Evolutionary conservation across 2,797 vertebrate species (phyloP), one percentile per base, ranked within the genome.

Genomic region (Myotis myotis): DNA sequence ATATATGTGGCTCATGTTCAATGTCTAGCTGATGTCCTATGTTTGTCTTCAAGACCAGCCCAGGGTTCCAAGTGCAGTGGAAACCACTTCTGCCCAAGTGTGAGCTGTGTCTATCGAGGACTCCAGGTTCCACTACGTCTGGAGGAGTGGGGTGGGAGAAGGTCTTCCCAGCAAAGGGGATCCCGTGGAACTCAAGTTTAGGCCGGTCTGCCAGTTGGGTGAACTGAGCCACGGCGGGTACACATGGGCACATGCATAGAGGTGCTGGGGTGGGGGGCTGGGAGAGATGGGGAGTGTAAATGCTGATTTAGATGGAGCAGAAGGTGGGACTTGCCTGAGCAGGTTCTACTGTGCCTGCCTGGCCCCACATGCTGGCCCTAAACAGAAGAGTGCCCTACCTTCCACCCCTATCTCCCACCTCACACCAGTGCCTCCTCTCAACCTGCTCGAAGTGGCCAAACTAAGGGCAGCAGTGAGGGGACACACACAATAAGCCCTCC

Each of bases 41-140:
- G 15, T 87, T 87, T 83, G 64, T 71, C 70, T 92, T 72, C 0
- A 6, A 95, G 76, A 89, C 87, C 60, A 84, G 87, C 62, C 49
- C 57, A 22, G 30, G 20, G 8, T 76, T 19, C 80, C 11, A 5
- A 51, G 51, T 19, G 9, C 49, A 30, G 30, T 22, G 28, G 91
- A 49, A 62, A 44, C 33, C 6, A 4, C 60, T 30, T 55, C 84
- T 53, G 41, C 62, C 79, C 12, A 2, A 8, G 8, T 12, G 25
- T 44, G 60, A n/a, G 51, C 84, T 28, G 22, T 41, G 49, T 57
- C 41, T 86, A 74, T 75, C 23, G 19, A 4, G 70, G 44, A 3
- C 51, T n/a, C 5, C 49, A 23, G 53, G 71, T 8, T 28, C 51
- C 5, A 2, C 41, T 36, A 5, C 13, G 4, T n/a, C 62, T 38